Evolutionary conservation across 2,113 vertebrate genomes (phyloP).

Genomic region (Dicaeum eximium): DNA sequence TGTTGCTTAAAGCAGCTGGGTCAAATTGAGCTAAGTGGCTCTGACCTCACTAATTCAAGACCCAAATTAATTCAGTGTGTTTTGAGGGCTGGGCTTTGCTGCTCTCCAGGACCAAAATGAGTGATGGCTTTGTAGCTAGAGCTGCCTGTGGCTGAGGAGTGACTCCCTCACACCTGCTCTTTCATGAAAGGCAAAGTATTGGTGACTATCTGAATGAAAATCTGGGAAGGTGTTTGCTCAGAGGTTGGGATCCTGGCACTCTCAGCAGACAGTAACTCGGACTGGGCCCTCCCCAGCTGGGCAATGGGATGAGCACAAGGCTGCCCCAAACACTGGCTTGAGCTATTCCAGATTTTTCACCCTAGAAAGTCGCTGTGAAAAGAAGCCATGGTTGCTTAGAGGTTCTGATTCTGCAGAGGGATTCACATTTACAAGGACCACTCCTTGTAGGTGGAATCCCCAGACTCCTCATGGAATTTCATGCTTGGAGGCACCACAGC

Average conservation of each 20-base stretch:
- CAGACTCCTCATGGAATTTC: background rate
- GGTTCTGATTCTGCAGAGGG: background rate
- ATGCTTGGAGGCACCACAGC: background rate
- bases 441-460: background rate
- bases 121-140: background rate
- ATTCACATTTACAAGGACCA: accelerated
- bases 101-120: background rate
- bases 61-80: background rate
- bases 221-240: background rate
- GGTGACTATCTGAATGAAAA: accelerated
- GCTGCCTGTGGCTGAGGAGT: background rate
- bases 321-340: background rate
- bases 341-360: background rate
- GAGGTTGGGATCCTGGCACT: background rate
- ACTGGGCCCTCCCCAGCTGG: background rate
- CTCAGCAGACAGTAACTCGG: background rate
- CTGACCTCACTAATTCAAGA: background rate
- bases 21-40: background rate
- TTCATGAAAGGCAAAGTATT: background rate
- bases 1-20: background rate
- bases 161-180: background rate
- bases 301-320: background rate
- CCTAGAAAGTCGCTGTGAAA: background rate
- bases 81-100: background rate
- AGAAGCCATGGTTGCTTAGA: accelerated